Evolutionary conservation across 2,797 vertebrate genomes (phyloP).

Genomic region (Sebastes cheni): DNA sequence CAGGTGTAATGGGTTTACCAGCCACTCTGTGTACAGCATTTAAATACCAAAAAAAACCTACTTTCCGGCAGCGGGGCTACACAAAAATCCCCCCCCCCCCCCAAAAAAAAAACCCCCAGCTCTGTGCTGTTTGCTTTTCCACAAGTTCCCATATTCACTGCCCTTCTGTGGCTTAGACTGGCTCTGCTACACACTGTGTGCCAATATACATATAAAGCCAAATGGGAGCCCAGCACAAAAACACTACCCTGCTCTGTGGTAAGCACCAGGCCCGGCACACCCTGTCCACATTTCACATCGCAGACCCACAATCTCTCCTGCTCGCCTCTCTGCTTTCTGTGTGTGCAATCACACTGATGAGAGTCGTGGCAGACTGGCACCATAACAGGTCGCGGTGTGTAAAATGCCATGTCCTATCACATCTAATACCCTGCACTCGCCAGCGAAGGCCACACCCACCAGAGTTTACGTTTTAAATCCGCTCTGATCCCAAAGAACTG

Average conservation of each 20-base stretch:
- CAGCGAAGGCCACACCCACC: neutral
- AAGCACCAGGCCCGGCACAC: constrained; percentile 63
- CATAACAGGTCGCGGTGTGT: constrained; percentile 10
- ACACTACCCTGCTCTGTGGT: constrained; percentile 71
- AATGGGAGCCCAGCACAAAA: constrained; percentile 67
- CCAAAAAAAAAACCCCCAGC: constrained; percentile 26
- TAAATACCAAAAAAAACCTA: constrained; percentile 35
- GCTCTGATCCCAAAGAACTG: constrained; percentile 8
- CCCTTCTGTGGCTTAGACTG: constrained; percentile 65
- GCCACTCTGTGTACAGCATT: constrained; percentile 14
- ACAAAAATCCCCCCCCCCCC: constrained; percentile 32
- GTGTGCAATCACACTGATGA: constrained; percentile 11
- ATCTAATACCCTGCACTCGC: constrained; percentile 5
- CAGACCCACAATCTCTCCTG: constrained; percentile 41
- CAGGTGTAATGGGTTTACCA: constrained; percentile 30
- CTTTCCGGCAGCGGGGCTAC: constrained; percentile 53
- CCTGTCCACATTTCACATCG: constrained; percentile 57
- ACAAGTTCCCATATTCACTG: constrained; percentile 52
- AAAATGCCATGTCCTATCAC: constrained; percentile 30
- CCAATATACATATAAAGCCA: constrained; percentile 50
- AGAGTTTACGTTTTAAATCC: constrained; percentile 17
- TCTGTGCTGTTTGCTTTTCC: constrained; percentile 70
- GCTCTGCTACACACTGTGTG: constrained; percentile 55
- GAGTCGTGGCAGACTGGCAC: constrained; percentile 26
- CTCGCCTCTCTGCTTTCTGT: neutral